phyloP scores from a whole-genome alignment of 1,140 invertebrate species.

The Cydia splendana region DNA sequence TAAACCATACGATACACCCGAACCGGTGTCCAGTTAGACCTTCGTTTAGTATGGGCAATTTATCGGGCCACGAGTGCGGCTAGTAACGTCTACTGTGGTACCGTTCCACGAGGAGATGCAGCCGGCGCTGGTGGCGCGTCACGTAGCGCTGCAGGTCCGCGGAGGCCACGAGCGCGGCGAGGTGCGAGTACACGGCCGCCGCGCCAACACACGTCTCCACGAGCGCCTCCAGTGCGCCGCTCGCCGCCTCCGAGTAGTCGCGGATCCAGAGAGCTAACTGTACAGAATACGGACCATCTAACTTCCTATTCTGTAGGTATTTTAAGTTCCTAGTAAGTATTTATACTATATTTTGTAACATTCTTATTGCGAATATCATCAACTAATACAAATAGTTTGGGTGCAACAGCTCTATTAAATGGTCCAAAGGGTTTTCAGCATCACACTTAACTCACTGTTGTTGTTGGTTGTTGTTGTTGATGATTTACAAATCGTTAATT shows the following conservation, averaged over 20 bases:
- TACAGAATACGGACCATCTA: too few species aligned
- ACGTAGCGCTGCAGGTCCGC: conserved; percentile 45
- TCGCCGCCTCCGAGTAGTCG: conserved; percentile 60
- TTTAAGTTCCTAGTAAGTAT: too few species aligned
- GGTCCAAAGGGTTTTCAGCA: too few species aligned
- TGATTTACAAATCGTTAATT: too few species aligned
- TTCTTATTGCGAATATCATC: too few species aligned
- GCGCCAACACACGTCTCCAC: conserved; percentile 39
- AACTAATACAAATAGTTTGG: background rate
- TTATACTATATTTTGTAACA: too few species aligned
- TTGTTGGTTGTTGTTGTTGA: too few species aligned
- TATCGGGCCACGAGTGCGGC: background rate
- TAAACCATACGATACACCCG: too few species aligned
- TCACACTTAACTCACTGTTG: too few species aligned
- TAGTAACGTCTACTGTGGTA: conserved; percentile 7
- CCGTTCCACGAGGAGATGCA: conserved; percentile 47
- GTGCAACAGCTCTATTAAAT: too few species aligned
- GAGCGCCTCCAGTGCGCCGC: conserved; percentile 49
- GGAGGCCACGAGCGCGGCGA: conserved; percentile 48
- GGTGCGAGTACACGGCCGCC: conserved; percentile 29
- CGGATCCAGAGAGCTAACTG: conserved; percentile 62
- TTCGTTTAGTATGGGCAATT: background rate
- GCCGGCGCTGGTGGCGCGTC: conserved; percentile 45
- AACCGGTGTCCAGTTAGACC: background rate
- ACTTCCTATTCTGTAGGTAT: too few species aligned